A percentile compares a stretch with the other conserved stretches of the same genome.
Evolutionary conservation across 2,888 invertebrate species (phyloP).

Genomic region (Brachyopa scutellaris): DNA sequence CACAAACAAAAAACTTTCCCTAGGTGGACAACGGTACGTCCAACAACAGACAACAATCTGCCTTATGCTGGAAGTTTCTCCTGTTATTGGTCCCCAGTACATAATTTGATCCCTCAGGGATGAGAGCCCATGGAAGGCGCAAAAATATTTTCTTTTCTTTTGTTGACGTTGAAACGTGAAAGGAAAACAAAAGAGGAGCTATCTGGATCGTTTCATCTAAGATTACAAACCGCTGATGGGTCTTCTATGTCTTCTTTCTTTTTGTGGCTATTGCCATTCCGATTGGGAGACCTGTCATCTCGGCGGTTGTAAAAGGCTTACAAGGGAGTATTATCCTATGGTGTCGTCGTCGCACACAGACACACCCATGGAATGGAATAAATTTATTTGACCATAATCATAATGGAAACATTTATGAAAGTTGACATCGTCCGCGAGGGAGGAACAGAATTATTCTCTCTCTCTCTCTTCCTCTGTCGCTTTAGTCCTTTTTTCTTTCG

Average conservation of each 20-base stretch:
- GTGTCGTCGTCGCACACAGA: background rate
- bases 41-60: slow-evolving; percentile 27
- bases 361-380: slow-evolving; percentile 44
- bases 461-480: background rate
- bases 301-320: slow-evolving; percentile 37
- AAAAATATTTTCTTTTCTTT: background rate
- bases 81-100: slow-evolving; percentile 26
- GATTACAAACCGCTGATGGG: slow-evolving; percentile 40
- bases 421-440: slow-evolving; percentile 50
- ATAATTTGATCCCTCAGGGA: slow-evolving; percentile 33
- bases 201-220: slow-evolving; percentile 48
- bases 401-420: slow-evolving; percentile 59
- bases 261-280: no score
- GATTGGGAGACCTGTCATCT: slow-evolving; percentile 36
- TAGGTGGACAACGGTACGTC: slow-evolving; percentile 3
- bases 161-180: no score
- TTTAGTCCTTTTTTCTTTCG: background rate
- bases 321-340: slow-evolving; percentile 1
- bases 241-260: background rate
- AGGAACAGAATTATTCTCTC: background rate
- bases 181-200: slow-evolving; percentile 29
- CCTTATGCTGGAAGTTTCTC: slow-evolving; percentile 5
- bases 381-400: slow-evolving; percentile 66
- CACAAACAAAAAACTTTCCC: background rate
- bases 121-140: background rate